Evolutionary conservation across 2,113 vertebrate genomes (phyloP), one percentile per base, ranked within the genome.

Genomic region (Lutjanus erythropterus): DNA sequence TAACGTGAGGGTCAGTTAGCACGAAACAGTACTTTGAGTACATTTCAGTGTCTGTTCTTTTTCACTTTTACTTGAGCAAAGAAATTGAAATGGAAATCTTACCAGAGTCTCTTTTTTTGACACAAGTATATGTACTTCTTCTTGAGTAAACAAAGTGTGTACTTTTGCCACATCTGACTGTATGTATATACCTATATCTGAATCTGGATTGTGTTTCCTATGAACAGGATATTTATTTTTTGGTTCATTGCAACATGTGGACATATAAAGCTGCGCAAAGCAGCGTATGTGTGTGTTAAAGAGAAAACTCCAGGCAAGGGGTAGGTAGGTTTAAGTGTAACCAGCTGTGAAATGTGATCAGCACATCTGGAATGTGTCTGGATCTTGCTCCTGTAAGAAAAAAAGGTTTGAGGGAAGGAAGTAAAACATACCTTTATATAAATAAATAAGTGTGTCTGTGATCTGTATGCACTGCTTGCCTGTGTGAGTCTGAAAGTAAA

Each of bases 331-430:
- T 66, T 91, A 91, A 93, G 68, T 90, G 75, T 71, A 75, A 69
- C 84, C 92, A 94, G 90, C 91, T 93, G 93, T 90, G 90, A 85
- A 90, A 91, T 75, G 53, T 73, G 80, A 91, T 87, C 89, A 19
- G 78, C 74, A 91, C 90, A 90, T 93, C 86, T 91, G 93, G 91
- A 91, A 90, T 81, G 75, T 88, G 80, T 93, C 90, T 91, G 88
- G 76, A 75, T 75, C 62, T 65, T 41, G 64, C 78, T 75, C 75
- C 79, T 87, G 75, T 80, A 59, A 80, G 37, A 25, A 67, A 64
- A 19, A 55, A 41, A 23, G 44, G n/a, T 64, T 81, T 73, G 47
- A 81, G 72, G 81, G 77, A 77, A 90, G 89, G 81, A 86, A 92
- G 82, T 86, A 70, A 86, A 92, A 88, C 83, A 89, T 91, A 81